Percentiles rank a stretch among this genome's conserved stretches.
These are phyloP conservation scores for Laothoe populi DNA, from an alignment of 2,888 invertebrate species.

Conservation along the genomic window DNA sequence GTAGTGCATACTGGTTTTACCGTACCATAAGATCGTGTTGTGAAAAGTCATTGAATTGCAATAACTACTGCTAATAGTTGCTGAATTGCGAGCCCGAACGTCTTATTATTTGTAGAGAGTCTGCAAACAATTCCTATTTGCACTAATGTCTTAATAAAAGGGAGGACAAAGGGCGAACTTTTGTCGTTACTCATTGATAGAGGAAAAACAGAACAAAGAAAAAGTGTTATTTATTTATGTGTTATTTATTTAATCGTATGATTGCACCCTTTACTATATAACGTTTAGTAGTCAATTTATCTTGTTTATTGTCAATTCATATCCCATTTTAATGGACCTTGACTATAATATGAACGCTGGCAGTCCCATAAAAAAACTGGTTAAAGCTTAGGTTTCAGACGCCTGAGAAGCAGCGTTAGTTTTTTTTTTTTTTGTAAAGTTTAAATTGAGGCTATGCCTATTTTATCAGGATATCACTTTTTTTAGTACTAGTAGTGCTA, in stretches of 20 bases:
- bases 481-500: no score
- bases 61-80: neutral
- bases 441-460: no score
- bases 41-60: neutral
- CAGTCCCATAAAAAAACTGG: no score
- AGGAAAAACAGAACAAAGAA: neutral
- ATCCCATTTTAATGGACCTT: no score
- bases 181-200: conserved; percentile 36
- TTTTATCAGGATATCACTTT: no score
- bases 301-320: no score
- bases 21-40: no score
- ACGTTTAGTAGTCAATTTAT: neutral
- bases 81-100: neutral
- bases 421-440: no score
- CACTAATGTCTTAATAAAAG: conserved; percentile 45
- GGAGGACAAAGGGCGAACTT: conserved; percentile 39
- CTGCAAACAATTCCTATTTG: conserved; percentile 47
- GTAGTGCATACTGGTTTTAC: no score
- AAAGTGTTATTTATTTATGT: neutral
- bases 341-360: no score
- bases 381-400: no score
- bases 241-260: neutral
- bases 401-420: no score
- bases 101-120: conserved; percentile 5
- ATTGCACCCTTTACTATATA: neutral